These are phyloP conservation scores for Dendropsophus ebraccatus DNA, from an alignment of 2,113 vertebrate species.

Conservation along the genomic window DNA sequence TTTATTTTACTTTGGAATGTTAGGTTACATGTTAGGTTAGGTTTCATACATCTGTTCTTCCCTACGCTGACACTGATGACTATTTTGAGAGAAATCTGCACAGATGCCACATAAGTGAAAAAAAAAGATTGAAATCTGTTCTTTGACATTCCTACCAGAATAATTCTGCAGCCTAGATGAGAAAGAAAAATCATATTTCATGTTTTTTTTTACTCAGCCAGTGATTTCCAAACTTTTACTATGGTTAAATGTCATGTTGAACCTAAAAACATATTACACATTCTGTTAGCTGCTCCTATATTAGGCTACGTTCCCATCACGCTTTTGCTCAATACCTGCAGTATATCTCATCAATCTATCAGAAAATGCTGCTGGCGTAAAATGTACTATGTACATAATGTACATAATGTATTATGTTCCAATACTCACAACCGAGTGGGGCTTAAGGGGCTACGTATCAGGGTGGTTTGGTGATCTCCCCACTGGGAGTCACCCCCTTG, in stretches of 20 bases:
- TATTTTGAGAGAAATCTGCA: background rate
- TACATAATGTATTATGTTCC: no score
- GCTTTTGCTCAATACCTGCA: no score
- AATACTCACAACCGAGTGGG: no score
- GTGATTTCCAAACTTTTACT: background rate
- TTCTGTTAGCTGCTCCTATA: no score
- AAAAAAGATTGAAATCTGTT: background rate
- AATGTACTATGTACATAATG: no score
- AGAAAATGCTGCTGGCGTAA: no score
- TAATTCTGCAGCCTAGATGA: background rate
- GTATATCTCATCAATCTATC: no score
- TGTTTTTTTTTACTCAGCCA: background rate
- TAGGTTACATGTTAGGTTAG: background rate
- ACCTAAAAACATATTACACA: background rate
- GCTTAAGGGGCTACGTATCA: no score
- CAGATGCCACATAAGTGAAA: background rate
- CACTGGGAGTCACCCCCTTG: no score
- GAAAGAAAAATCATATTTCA: background rate
- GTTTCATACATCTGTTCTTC: slow-evolving; percentile 1
- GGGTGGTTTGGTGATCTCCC: no score
- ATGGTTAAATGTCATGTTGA: background rate
- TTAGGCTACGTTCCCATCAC: no score
- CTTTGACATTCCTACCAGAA: background rate
- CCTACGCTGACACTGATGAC: background rate
- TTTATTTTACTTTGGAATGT: background rate